These are phyloP conservation scores for Leucoptera coffeella DNA, from an alignment of 2,888 invertebrate genomes.

Conservation along the genomic window DNA sequence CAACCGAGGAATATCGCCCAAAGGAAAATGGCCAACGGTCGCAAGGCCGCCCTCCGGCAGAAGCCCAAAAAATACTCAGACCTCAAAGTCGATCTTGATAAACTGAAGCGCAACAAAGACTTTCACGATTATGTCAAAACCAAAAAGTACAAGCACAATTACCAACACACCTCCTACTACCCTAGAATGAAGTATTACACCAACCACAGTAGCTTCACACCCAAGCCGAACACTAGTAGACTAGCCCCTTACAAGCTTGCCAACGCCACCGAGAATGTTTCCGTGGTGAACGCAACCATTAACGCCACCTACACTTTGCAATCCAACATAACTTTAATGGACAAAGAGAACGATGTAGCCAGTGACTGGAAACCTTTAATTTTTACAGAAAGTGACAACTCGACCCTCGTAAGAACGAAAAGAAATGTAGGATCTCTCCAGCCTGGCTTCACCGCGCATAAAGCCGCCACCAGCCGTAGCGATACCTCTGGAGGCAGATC, in stretches of 20 bases:
- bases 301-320: not conserved
- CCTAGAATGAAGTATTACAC: conserved; percentile 35
- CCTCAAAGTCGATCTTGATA: conserved; percentile 30
- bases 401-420: conserved; percentile 9
- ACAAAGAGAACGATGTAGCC: conserved; percentile 4
- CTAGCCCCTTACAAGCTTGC: conserved; percentile 16
- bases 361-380: conserved; percentile 35
- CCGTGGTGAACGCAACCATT: not conserved
- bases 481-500: conserved; percentile 9
- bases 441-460: too few relatives aligned
- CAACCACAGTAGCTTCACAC: conserved; percentile 21
- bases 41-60: conserved; percentile 12
- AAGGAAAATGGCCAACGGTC: conserved; percentile 27
- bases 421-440: conserved; percentile 15
- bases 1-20: conserved; percentile 39
- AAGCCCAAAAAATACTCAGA: conserved; percentile 34
- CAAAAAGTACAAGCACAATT: conserved; percentile 41
- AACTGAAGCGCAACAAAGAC: conserved; percentile 36
- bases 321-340: not conserved
- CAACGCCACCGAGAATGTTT: not conserved
- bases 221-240: conserved; percentile 23
- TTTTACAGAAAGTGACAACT: not conserved
- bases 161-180: conserved; percentile 34
- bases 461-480: conserved; percentile 8
- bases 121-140: conserved; percentile 36